Evolutionary conservation across 2,888 invertebrate species (phyloP).

Genomic region (Erpobdella octoculata): DNA sequence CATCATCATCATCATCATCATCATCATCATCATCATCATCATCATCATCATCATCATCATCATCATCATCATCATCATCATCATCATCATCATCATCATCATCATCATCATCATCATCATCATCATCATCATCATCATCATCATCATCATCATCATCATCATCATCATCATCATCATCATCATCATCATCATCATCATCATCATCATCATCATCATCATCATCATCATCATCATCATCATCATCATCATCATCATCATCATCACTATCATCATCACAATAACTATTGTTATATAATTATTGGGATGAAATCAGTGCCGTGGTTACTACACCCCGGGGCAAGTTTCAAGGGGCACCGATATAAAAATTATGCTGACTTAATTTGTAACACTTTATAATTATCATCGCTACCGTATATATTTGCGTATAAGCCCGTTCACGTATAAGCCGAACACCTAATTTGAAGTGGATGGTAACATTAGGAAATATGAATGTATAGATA

Average conservation of each 20-base stretch:
- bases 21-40: constrained; percentile 30
- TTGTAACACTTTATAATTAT: too few relatives aligned
- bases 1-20: constrained; percentile 30
- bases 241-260: constrained; percentile 22
- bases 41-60: constrained; percentile 30
- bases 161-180: constrained; percentile 21
- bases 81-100: constrained; percentile 30
- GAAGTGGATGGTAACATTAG: too few relatives aligned
- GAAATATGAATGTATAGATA: too few relatives aligned
- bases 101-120: constrained; percentile 29
- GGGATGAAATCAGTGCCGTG: too few relatives aligned
- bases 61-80: constrained; percentile 29
- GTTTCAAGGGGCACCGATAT: too few relatives aligned
- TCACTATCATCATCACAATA: too few relatives aligned
- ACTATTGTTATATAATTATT: too few relatives aligned
- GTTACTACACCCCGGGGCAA: too few relatives aligned
- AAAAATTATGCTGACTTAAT: too few relatives aligned
- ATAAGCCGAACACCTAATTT: too few relatives aligned
- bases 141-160: constrained; percentile 27
- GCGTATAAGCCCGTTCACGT: too few relatives aligned
- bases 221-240: constrained; percentile 25
- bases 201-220: constrained; percentile 27
- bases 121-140: neutral
- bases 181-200: constrained; percentile 23
- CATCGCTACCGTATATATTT: too few relatives aligned